Evolutionary conservation across 2,797 vertebrate species (phyloP), one percentile per base, ranked within the genome.

Genomic region (Anguilla megastoma): DNA sequence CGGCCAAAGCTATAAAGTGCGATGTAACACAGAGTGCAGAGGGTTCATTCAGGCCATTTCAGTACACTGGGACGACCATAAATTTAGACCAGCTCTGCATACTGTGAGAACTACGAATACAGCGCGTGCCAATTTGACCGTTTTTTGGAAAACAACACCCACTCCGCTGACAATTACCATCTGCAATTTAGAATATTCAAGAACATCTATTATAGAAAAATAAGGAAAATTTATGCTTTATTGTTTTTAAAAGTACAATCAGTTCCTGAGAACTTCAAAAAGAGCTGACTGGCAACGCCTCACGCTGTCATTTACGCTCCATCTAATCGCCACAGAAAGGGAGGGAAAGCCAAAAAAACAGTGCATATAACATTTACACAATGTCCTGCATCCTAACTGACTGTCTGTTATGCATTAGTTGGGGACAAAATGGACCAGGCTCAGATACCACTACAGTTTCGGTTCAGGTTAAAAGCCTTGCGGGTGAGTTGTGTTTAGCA

Each of bases 371-470:
- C 74, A 92, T 93, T 94, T 93, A 91, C 80, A 86, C 91, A 89
- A 87, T 93, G 66, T 92, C 91, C 91, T 66, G 86, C 91, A 93
- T 93, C 90, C 90, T 89, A 90, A 92, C 94, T 7, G 84, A 92
- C 94, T 7, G 84, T 91, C 85, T 88, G 84, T 92, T 92, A 87
- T 89, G 66, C 88, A 86, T 63, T 87, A 91, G 86, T 86, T 94
- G 90, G 85, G 79, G 94, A 94, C 95, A 90, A 88, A 89, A 85
- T 87, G 56, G 41, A 3, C 10, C n/a, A 84, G 87, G 86, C 48
- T 50, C 79, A 90, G 94, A 93, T 91, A 52, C 91, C 8, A 88
- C 88, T 74, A 60, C 88, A 82, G 36, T 66, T 30, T 92, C 92
- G 90, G 41, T 88, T 90, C 86, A 87, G 86, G n/a, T 14, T 79